Percentiles rank a stretch among this genome's conserved stretches.
Conservation (phyloP, 2,113 vertebrate genomes). For the human (Homo sapiens) region GRCh38 chr9:61404501-61405000, state of each 20-base stretch:
- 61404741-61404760: neutral
- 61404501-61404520: neutral
- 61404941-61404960: no score
- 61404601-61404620: neutral
- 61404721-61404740: neutral
- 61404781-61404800: neutral
- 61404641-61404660: no score
- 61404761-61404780: neutral
- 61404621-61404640: no score
- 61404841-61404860: neutral
- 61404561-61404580: neutral
- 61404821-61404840: neutral
- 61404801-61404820: no score
- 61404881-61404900: neutral
- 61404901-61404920: neutral
- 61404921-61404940: neutral
- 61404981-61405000: no score
- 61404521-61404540: neutral
- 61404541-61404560: neutral
- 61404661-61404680: no score
- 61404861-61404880: neutral
- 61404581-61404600: neutral
- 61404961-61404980: no score
- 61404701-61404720: neutral
- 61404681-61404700: neutral